Conservation (phyloP, 2,888 invertebrate species). For the Gari tellinella region DNA sequence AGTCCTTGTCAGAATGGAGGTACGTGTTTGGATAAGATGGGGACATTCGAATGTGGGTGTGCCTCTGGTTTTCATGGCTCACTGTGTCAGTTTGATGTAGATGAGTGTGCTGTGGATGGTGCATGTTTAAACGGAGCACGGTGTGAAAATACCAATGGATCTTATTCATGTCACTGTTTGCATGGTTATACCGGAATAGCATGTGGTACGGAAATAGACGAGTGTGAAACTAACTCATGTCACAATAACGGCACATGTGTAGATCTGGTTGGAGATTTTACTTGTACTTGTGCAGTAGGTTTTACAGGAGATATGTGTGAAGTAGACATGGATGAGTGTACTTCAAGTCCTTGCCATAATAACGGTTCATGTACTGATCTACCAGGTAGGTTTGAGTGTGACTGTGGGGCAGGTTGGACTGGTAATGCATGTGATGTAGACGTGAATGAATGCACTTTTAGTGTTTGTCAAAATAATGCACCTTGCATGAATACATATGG, state of each 20-base stretch:
- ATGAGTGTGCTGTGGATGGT: slow-evolving; percentile 1
- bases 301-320: no score
- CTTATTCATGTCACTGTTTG: background rate
- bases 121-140: slow-evolving; percentile 42
- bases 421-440: slow-evolving; percentile 6
- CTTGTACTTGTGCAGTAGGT: no score
- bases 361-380: slow-evolving; percentile 16
- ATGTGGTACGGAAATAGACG: slow-evolving; percentile 1
- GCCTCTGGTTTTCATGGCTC: background rate
- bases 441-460: slow-evolving; percentile 8
- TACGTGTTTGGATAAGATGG: no score
- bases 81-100: slow-evolving; percentile 1
- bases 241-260: no score
- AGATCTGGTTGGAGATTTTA: no score
- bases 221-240: background rate
- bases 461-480: slow-evolving; percentile 7
- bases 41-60: no score
- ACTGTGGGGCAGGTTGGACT: slow-evolving; percentile 5
- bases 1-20: no score
- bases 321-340: no score
- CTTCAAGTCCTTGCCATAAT: background rate
- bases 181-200: background rate
- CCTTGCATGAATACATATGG: slow-evolving; percentile 31
- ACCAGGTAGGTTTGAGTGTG: slow-evolving; percentile 13
- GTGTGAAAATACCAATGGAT: background rate